Evolutionary conservation across 1,140 invertebrate genomes (phyloP), one percentile per base, ranked within the genome.

Genomic region (Drosophila sturtevanti): DNA sequence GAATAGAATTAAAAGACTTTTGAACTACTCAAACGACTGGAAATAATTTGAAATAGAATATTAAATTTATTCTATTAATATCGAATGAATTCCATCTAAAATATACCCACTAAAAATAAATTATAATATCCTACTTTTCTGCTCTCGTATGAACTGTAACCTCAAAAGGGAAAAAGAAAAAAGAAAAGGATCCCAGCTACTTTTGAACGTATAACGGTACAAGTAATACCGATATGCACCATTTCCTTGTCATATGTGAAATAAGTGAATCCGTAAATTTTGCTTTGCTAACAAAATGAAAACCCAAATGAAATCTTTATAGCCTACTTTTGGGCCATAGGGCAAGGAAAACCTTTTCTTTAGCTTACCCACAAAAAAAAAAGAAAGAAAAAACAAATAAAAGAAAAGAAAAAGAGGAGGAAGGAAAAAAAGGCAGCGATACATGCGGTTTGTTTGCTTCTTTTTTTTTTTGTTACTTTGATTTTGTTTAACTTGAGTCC

Each of bases 241-340:
- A 48, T 48, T 48, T 48, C 16, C 16, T 48, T 0, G n/a, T n/a
- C n/a, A 0, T 6, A 31, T 31, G 27, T 6, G 27, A 31, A 6
- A 31, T 31, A 48, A 18, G 18, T 16, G 7, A 48, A 48, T 48
- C 41, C 21, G 27, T 18, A 14, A 14, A 41, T 44, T 48, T 18
- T 21, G 41, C 41, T n/a, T 44, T 44, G 7, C 14, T 44, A 16
- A 48, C 41, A 16, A 48, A 48, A 21, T 14, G 16, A 14, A 6
- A 7, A 14, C n/a, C 38, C 41, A 48, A 48, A 48, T 48, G 41
- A 48, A 48, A 48, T 48, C 41, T 48, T 48, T 48, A 48, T 48
- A 21, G 41, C 41, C 41, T 48, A 48, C 41, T 21, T 48, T 48
- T 48, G 7, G 14, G 41, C 14, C 10, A 16, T 16, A 1, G 41